Evolutionary conservation across 2,888 invertebrate species (phyloP).

Genomic region (Timema cristinae): DNA sequence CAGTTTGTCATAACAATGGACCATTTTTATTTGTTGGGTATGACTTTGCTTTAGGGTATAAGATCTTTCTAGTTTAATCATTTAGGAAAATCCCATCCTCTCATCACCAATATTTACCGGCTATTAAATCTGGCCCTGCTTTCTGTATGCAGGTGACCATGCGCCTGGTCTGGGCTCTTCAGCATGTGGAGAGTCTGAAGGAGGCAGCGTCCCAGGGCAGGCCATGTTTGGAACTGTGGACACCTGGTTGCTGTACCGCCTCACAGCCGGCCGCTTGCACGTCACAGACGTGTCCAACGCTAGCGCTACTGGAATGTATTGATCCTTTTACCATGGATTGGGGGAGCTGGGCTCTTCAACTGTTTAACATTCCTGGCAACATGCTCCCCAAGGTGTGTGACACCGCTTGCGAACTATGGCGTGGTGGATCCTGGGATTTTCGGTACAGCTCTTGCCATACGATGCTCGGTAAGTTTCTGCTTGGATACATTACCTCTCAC

Average conservation of each 20-base stretch:
- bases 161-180: constrained; percentile 72
- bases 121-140: neutral
- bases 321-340: constrained; percentile 89
- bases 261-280: constrained; percentile 61
- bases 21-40: too few species aligned
- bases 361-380: constrained; percentile 68
- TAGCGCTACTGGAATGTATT: constrained; percentile 83
- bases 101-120: neutral
- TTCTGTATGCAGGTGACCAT: constrained; percentile 59
- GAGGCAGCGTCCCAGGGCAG: constrained; percentile 57
- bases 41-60: neutral
- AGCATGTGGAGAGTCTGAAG: constrained; percentile 65
- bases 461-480: constrained; percentile 66
- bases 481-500: too few species aligned
- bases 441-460: constrained; percentile 69
- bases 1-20: too few species aligned
- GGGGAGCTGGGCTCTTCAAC: constrained; percentile 65
- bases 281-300: constrained; percentile 89
- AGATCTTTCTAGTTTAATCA: neutral
- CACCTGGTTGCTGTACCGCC: constrained; percentile 86
- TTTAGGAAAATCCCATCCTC: too few species aligned
- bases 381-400: constrained; percentile 80
- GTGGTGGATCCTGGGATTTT: constrained; percentile 61
- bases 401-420: constrained; percentile 73
- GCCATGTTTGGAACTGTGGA: constrained; percentile 86